These are phyloP conservation scores for Burhinus oedicnemus DNA, from an alignment of 2,113 vertebrate species.

Conservation along the genomic window DNA sequence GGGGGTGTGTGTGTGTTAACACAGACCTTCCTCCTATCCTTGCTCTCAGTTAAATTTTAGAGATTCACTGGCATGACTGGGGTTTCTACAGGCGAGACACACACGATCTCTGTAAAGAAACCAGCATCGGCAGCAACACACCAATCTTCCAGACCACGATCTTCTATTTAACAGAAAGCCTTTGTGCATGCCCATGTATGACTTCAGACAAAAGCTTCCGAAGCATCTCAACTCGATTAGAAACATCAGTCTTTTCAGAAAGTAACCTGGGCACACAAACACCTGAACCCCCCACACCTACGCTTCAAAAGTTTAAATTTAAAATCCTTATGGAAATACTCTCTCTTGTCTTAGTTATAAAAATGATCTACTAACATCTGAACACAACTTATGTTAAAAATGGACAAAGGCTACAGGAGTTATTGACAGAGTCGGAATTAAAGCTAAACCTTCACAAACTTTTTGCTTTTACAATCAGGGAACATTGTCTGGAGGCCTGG, in stretches of 20 bases:
- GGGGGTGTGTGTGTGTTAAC: background rate
- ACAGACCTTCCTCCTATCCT: background rate
- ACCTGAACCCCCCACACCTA: accelerated
- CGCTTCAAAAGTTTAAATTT: background rate
- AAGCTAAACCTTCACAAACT: background rate
- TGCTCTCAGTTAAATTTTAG: background rate
- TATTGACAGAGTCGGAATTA: background rate
- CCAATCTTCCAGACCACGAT: background rate
- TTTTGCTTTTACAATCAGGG: background rate
- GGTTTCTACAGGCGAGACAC: background rate
- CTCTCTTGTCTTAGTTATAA: background rate
- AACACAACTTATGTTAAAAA: background rate
- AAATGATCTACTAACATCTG: background rate
- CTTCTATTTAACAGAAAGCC: background rate
- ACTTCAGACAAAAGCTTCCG: background rate
- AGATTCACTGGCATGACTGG: accelerated
- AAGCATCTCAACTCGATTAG: background rate
- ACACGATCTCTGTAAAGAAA: background rate
- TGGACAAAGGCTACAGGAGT: background rate
- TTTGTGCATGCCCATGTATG: accelerated
- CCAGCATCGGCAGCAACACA: accelerated
- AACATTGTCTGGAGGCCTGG: background rate
- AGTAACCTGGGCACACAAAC: background rate
- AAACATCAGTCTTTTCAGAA: background rate
- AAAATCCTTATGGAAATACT: background rate